phyloP scores from a whole-genome alignment of 30 jellyfish, hydroid and myxozoan genomes.

The Clytia hemisphaerica region DNA sequence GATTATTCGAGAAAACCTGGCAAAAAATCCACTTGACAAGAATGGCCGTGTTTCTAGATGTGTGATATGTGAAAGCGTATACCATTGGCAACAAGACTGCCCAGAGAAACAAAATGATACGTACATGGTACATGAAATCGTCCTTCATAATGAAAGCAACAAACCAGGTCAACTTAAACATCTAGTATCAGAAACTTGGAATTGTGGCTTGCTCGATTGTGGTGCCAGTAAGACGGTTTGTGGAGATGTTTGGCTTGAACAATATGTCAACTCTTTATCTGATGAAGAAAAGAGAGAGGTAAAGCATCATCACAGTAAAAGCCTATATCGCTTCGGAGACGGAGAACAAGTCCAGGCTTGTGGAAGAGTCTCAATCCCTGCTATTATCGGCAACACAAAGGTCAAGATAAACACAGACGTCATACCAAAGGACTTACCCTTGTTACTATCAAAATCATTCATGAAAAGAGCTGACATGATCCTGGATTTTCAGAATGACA shows the following conservation, averaged over 20 bases:
- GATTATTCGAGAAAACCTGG: neutral
- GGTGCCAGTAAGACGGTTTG: slow-evolving; percentile 30
- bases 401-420: slow-evolving; percentile 16
- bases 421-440: neutral
- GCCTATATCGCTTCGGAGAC: slow-evolving; percentile 18
- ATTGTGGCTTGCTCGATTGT: slow-evolving; percentile 6
- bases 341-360: neutral
- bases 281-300: neutral
- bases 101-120: slow-evolving; percentile 22
- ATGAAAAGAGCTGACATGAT: slow-evolving; percentile 28
- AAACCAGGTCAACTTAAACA: no score
- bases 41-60: slow-evolving; percentile 38
- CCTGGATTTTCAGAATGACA: slow-evolving; percentile 11
- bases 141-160: neutral
- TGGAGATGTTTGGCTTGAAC: slow-evolving; percentile 20
- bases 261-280: neutral
- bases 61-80: slow-evolving; percentile 27
- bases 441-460: neutral
- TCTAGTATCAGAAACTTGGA: slow-evolving; percentile 12
- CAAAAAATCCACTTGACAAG: slow-evolving; percentile 16
- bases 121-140: neutral
- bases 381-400: neutral
- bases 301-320: neutral
- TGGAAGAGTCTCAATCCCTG: slow-evolving; percentile 12
- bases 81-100: slow-evolving; percentile 37